Evolutionary conservation across 1,140 invertebrate species (phyloP).

Genomic region (Lanistes nyassanus): DNA sequence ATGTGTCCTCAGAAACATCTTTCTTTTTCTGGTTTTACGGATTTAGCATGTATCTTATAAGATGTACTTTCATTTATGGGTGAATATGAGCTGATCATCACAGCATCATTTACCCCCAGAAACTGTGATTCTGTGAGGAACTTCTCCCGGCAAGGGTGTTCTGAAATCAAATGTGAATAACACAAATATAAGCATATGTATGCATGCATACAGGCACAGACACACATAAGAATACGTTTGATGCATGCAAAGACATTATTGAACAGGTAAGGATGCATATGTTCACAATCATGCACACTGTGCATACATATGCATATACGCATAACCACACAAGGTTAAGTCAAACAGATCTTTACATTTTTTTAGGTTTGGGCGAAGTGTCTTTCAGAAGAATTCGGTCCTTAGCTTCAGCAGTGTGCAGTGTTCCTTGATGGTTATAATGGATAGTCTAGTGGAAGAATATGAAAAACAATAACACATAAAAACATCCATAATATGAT

Average conservation of each 20-base stretch:
- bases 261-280: too few relatives aligned
- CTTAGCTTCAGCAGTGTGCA: constrained; percentile 19
- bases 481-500: not conserved
- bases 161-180: constrained; percentile 1
- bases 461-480: not conserved
- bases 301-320: not conserved
- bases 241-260: too few relatives aligned
- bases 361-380: not conserved
- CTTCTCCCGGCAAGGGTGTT: constrained; percentile 15
- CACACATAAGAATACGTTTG: too few relatives aligned
- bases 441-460: constrained; percentile 25
- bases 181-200: not conserved
- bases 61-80: too few relatives aligned
- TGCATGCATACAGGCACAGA: not conserved
- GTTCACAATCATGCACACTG: too few relatives aligned
- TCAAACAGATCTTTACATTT: not conserved
- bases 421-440: constrained; percentile 21
- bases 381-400: constrained; percentile 28
- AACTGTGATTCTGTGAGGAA: constrained; percentile 19
- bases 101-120: constrained; percentile 29
- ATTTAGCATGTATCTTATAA: too few relatives aligned
- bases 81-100: too few relatives aligned
- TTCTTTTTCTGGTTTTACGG: too few relatives aligned
- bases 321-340: not conserved
- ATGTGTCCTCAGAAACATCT: not conserved